Evolutionary conservation across 2,888 invertebrate genomes (phyloP), one percentile per base, ranked within the genome.

Genomic region (Melieria omissa): DNA sequence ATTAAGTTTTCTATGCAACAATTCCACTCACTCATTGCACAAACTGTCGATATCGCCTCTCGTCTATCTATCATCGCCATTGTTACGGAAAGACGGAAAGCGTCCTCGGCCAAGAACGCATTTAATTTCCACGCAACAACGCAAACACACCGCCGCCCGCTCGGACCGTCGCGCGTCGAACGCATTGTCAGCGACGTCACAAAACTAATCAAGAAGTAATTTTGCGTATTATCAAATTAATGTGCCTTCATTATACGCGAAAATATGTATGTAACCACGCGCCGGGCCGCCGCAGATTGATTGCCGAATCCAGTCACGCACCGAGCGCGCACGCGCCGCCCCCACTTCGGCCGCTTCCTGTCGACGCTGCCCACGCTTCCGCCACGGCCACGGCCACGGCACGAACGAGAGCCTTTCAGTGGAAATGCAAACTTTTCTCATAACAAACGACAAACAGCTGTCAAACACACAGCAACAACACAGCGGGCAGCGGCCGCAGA

Each of bases 191-290:
- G 12, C 9, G n/a, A 52, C 14, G 8, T 52, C 52, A 52, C 52
- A 8, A 52, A 52, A 52, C 52, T 52, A 52, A 52, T 52, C 52
- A 52, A 52, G 52, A 52, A 52, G 52, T 52, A 52, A 52, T 52
- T 52, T 52, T 6, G 52, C 52, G 52, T 52, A 52, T 52, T 52
- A 52, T 52, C 52, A 52, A 52, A 52, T 52, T 52, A 52, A 52
- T 52, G 52, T 9, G 12, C 29, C 52, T 52, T 52, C 52, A 52
- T 52, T 52, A 52, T 52, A 52, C 14, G 14, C 52, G 52, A 8
- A n/a, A 52, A 14, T 52, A 52, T 52, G 52, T 52, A 5, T 52
- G 49, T 49, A 49, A 49, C 49, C 12, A 10, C 49, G 29, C 29
- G 29, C 29, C 49, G 12, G 9, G 12, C 12, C 49, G 29, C 8